Conservation (phyloP, 2,113 vertebrate genomes). For the Periophthalmodon schlosseri region DNA sequence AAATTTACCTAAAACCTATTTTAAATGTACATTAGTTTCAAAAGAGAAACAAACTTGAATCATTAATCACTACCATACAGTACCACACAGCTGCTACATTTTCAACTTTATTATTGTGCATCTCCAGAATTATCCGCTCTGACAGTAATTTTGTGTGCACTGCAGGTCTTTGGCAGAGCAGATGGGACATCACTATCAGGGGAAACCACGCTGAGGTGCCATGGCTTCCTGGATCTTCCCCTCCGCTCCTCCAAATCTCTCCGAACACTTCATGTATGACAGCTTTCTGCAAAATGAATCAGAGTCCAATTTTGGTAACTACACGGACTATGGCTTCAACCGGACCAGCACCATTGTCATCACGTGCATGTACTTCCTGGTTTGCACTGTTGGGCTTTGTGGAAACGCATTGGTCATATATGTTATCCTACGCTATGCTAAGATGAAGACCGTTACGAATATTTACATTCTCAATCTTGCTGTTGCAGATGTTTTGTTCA, state of each 20-base stretch:
- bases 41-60: too few relatives aligned
- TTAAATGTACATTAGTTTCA: too few relatives aligned
- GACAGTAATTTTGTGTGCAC: neutral
- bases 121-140: neutral
- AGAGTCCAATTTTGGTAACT: slow-evolving; percentile 46
- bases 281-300: slow-evolving; percentile 79
- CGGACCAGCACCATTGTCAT: slow-evolving; percentile 88
- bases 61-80: too few relatives aligned
- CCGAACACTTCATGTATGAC: slow-evolving; percentile 76
- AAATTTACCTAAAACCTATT: too few relatives aligned
- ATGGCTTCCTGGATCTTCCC: slow-evolving; percentile 76
- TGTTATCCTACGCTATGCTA: slow-evolving; percentile 94
- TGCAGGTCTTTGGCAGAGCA: slow-evolving; percentile 39
- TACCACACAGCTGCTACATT: neutral
- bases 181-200: slow-evolving; percentile 52
- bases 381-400: slow-evolving; percentile 88
- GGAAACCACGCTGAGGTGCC: slow-evolving; percentile 21
- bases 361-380: slow-evolving; percentile 92
- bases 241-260: slow-evolving; percentile 73
- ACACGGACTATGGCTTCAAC: slow-evolving; percentile 81
- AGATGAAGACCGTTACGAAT: slow-evolving; percentile 98
- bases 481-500: slow-evolving; percentile 94
- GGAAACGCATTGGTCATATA: slow-evolving; percentile 96
- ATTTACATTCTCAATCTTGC: slow-evolving; percentile 98
- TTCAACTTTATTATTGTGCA: neutral